A percentile compares a stretch with the other conserved stretches of the same genome.
These are phyloP conservation scores for Isaurus tuberculatus DNA, from an alignment of 92 coral and sea anemone species.

Conservation along the genomic window DNA sequence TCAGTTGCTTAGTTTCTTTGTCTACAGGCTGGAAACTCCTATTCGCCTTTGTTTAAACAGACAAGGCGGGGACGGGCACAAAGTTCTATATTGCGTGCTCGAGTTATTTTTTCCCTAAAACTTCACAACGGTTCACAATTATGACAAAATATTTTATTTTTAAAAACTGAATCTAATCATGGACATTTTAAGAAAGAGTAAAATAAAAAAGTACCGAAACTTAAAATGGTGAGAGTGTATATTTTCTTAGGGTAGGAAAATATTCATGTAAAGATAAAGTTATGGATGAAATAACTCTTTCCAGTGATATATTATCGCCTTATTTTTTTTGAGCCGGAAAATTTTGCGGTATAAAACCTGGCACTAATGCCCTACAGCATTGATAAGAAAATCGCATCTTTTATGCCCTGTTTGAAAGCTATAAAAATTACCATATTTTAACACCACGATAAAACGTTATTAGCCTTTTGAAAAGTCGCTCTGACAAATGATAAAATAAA, in stretches of 20 bases:
- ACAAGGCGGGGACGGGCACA: not conserved
- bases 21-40: too few species aligned
- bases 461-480: not conserved
- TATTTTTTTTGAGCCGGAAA: not conserved
- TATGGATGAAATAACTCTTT: not conserved
- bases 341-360: not conserved
- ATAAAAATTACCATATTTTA: conserved; percentile 12
- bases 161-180: not conserved
- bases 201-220: not conserved
- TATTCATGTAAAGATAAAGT: not conserved
- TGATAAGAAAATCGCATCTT: conserved; percentile 26
- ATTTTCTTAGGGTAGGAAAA: not conserved
- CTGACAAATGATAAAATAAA: conserved; percentile 19
- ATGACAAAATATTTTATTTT: not conserved
- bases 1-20: conserved; percentile 20
- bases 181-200: not conserved
- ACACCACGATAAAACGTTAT: conserved; percentile 16
- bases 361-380: not conserved
- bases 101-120: not conserved
- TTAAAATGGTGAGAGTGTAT: not conserved
- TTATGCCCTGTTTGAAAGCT: not conserved
- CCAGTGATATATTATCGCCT: not conserved
- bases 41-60: conserved; percentile 1
- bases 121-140: not conserved
- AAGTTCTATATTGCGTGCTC: not conserved